These are phyloP conservation scores for Brachionus koreanus DNA, from an alignment of 1,140 invertebrate species.

Conservation along the genomic window DNA sequence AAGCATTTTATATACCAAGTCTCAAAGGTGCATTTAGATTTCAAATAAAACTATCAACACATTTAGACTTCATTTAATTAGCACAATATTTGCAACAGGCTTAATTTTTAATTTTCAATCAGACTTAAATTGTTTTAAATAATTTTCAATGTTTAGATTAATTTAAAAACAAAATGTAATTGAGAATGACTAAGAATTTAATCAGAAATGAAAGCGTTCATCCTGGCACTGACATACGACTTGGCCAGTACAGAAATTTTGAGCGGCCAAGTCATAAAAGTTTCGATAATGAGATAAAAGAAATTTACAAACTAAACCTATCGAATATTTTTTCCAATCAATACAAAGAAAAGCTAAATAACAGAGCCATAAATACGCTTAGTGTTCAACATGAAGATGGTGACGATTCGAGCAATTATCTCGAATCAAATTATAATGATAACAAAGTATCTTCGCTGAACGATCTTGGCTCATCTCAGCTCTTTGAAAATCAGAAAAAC, in stretches of 20 bases:
- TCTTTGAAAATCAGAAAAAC: not conserved
- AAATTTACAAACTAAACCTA: not conserved
- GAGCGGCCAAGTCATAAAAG: not conserved
- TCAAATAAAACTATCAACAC: not conserved
- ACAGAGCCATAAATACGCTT: not conserved
- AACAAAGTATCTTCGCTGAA: not conserved
- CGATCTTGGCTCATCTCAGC: not conserved
- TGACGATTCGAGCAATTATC: not conserved
- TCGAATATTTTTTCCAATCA: not conserved
- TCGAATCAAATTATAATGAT: not conserved
- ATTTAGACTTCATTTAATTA: not conserved
- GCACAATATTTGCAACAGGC: not conserved
- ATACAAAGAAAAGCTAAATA: not conserved
- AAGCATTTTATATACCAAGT: not conserved
- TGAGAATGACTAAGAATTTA: constrained; percentile 8
- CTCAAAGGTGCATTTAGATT: not conserved
- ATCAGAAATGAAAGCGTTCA: not conserved
- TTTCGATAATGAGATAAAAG: not conserved
- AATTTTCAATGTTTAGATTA: not conserved
- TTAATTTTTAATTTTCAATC: not conserved
- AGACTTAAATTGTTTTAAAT: not conserved
- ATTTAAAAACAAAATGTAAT: not conserved
- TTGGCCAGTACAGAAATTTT: not conserved
- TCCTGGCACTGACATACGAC: not conserved
- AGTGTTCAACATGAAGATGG: not conserved